phyloP scores from a whole-genome alignment of 2,888 invertebrate species.

The Brenthis hecate region DNA sequence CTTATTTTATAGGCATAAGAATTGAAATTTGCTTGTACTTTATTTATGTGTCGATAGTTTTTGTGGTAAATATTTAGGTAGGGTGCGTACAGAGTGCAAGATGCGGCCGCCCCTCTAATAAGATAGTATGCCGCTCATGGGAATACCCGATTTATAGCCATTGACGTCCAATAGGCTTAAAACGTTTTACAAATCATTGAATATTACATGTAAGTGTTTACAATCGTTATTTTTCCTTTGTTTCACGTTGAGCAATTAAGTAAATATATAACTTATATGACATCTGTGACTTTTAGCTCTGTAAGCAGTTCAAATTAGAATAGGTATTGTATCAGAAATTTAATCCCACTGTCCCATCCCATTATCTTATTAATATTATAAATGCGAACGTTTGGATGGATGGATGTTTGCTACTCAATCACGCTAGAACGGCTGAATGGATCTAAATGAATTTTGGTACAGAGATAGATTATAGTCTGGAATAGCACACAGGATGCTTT shows the following conservation, averaged over 20 bases:
- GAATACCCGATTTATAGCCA: slow-evolving; percentile 51
- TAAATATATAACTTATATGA: too few species aligned
- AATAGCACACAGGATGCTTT: too few species aligned
- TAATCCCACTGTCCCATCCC: too few species aligned
- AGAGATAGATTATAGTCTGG: too few species aligned
- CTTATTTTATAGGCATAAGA: slow-evolving; percentile 40
- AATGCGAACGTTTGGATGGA: too few species aligned
- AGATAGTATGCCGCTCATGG: slow-evolving; percentile 73
- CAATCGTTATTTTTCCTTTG: slow-evolving; percentile 4
- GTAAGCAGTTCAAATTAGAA: too few species aligned
- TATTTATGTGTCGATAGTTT: slow-evolving; percentile 25
- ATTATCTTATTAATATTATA: too few species aligned
- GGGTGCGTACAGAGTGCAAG: slow-evolving; percentile 60
- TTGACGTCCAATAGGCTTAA: slow-evolving; percentile 30
- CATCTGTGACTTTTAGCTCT: too few species aligned
- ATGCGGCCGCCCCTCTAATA: slow-evolving; percentile 60
- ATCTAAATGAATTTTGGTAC: too few species aligned
- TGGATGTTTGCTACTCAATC: too few species aligned
- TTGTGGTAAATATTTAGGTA: slow-evolving; percentile 46
- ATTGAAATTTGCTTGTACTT: slow-evolving; percentile 39
- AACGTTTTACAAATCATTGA: slow-evolving; percentile 18
- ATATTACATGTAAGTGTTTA: slow-evolving; percentile 9
- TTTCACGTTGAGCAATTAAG: not conserved
- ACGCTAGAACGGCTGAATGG: too few species aligned
- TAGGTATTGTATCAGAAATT: too few species aligned